phyloP scores from a whole-genome alignment of 2,797 vertebrate genomes.

The Nannoperca obscura region DNA sequence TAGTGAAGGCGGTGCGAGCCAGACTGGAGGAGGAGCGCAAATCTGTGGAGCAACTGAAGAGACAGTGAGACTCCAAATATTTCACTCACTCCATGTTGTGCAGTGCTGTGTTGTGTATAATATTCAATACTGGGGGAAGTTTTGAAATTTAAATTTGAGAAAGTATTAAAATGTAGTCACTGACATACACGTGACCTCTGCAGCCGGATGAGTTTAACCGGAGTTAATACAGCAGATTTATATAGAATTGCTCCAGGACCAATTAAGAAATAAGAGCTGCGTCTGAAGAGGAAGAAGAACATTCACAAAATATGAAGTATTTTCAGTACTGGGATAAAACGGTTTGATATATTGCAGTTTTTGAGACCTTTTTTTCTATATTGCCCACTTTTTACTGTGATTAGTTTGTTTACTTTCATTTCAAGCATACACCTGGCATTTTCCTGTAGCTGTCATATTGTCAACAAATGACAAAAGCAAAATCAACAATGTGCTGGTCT shows the following conservation, averaged over 20 bases:
- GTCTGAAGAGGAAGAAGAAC: not conserved
- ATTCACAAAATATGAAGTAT: not conserved
- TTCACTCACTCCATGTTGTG: conserved; percentile 15
- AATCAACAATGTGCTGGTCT: not conserved
- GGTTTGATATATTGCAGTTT: not conserved
- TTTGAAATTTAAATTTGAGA: not conserved
- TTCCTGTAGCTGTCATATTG: not conserved
- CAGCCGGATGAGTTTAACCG: not conserved
- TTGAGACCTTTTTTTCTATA: not conserved
- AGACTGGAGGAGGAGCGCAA: conserved; percentile 97
- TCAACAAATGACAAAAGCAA: not conserved
- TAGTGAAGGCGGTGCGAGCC: conserved; percentile 97
- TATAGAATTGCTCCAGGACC: not conserved
- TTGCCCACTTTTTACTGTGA: not conserved
- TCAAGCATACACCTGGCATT: not conserved
- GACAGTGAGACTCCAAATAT: conserved; percentile 90
- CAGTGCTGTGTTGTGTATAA: not conserved
- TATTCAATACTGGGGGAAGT: not conserved
- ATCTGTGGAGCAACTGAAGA: conserved; percentile 98
- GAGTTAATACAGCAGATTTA: not conserved
- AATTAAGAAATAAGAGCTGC: not conserved
- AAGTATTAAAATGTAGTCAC: not conserved
- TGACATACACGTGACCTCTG: not conserved
- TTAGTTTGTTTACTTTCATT: not conserved
- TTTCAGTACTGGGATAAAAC: not conserved